Percentiles rank a stretch among this genome's conserved stretches.
Conservation (phyloP, 1,140 invertebrate species). For the Bathynomus jamesi region DNA sequence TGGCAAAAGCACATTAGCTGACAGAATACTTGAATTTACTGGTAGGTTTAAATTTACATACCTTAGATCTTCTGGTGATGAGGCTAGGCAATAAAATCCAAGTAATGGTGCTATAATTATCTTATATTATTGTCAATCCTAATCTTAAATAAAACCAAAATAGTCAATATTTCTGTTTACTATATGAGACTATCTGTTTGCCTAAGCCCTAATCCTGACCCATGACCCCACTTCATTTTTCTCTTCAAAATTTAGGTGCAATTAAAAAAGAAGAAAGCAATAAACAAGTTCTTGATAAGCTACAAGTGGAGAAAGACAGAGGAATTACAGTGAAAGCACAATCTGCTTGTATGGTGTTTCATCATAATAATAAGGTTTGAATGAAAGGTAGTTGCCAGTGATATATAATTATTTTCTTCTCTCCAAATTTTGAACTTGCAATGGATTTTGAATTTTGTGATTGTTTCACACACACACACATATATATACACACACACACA, state of each 20-base stretch:
- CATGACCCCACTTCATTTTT: no score
- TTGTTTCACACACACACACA: no score
- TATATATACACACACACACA: no score
- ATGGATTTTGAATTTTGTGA: no score
- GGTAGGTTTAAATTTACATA: not conserved
- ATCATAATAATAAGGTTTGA: conserved; percentile 39
- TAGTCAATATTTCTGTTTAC: not conserved
- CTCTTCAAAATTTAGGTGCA: conserved; percentile 49
- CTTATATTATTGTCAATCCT: no score
- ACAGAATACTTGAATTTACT: conserved; percentile 48
- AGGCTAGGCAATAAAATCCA: no score
- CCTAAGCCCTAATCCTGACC: no score
- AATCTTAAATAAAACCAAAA: not conserved
- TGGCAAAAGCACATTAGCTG: conserved; percentile 93
- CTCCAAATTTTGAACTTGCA: no score
- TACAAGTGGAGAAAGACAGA: conserved; percentile 83
- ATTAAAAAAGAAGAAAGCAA: conserved; percentile 58
- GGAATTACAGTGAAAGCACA: conserved; percentile 99
- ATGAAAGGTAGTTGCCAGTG: no score
- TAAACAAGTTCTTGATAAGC: conserved; percentile 79
- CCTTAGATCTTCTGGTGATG: not conserved
- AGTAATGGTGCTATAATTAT: no score
- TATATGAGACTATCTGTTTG: not conserved
- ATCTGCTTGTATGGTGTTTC: conserved; percentile 79
- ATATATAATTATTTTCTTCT: no score